Base-by-base conservation (phyloP, 2,888 invertebrate species). In the Zele albiditarsus region DNA sequence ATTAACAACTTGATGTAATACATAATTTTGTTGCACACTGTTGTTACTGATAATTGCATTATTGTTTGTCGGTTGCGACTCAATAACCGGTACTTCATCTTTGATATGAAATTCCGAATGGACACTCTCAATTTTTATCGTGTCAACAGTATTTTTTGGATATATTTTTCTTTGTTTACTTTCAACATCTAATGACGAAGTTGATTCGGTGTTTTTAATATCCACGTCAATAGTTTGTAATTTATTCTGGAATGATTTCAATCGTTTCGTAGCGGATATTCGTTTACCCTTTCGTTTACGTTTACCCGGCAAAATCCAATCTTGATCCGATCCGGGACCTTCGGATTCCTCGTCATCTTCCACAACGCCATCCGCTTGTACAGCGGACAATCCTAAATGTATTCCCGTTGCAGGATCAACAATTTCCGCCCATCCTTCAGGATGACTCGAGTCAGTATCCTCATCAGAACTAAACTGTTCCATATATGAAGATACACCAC, bases 41-140 rank as follows among this genome's bases (percentile, higher is more conserved):
- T 38, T 20, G 10, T 71, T 42, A 38, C 16, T 31, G 3, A n/a
- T 12, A n/a, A 28, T 72, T 6, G 31, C 71, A 71, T 62, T 72
- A 72, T 77, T 79, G 58, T 75, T 67, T 63, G 72, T 71, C 0
- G 58, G 46, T 49, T 20, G 46, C 27, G 31, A 71, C 8, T 87
- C 87, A 16, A 82, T 83, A 12, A 84, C 79, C 10, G 87, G 87
- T 12, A 82, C 84, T 62, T 89, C 88, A 27, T 88, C 88, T 46
- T 87, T 87, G 31, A 89, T 89, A 70, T 89, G 87, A 72, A 88
- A 66, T 68, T 87, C 88, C 14, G 89, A 88, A 77, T 89, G 89
- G 10, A 88, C 83, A 23, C 80, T 80, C 60, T 84, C 84, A 1
- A 86, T 74, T 49, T 68, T 73, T 60, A 62, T 74, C 46, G 28